These are phyloP conservation scores for Scaeva pyrastri DNA, from an alignment of 2,888 invertebrate species.

Conservation along the genomic window DNA sequence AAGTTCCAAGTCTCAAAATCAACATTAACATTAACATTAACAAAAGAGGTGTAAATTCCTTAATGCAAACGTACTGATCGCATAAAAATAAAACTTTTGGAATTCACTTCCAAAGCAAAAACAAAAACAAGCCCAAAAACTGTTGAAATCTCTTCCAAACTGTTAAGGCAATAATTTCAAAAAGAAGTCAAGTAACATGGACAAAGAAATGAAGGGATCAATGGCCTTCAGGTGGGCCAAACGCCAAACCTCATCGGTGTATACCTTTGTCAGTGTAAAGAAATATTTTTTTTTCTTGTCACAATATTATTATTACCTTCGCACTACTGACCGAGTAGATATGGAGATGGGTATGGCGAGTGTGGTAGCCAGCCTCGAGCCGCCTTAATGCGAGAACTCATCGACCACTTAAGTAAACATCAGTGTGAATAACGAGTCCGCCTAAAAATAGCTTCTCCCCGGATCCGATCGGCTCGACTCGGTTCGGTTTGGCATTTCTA, in stretches of 20 bases:
- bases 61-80: background rate
- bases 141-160: background rate
- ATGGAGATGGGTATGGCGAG: background rate
- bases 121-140: background rate
- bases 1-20: background rate
- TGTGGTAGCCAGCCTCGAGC: too few relatives aligned
- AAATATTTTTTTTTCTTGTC: constrained; percentile 16
- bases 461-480: background rate
- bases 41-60: background rate
- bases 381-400: constrained; percentile 21
- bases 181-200: background rate
- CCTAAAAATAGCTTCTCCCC: constrained; percentile 21
- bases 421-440: constrained; percentile 1
- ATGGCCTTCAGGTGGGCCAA: constrained; percentile 38
- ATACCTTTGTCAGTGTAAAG: background rate
- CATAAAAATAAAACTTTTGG: constrained; percentile 2
- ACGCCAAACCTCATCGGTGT: constrained; percentile 33
- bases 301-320: constrained; percentile 21
- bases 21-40: too few relatives aligned
- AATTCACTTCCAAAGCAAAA: constrained; percentile 4
- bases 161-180: background rate
- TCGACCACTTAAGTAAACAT: constrained; percentile 2
- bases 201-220: constrained; percentile 42
- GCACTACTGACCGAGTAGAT: constrained; percentile 53
- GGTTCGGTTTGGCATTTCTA: background rate